A percentile compares a stretch with the other conserved stretches of the same genome.
Conservation (phyloP, 2,888 invertebrate species). For the Dynastes hyllus region DNA sequence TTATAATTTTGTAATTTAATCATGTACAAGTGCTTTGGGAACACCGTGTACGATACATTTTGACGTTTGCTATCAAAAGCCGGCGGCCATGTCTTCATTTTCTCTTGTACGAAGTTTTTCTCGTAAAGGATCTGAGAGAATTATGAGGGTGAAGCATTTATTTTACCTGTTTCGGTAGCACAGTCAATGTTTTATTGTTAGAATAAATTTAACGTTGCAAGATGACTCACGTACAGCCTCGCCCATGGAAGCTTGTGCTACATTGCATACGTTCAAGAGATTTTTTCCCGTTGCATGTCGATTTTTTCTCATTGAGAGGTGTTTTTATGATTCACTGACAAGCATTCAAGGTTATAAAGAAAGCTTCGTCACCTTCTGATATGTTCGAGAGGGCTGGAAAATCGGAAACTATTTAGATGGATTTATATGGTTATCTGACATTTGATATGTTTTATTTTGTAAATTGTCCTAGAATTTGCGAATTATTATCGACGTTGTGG, state of each 20-base stretch:
- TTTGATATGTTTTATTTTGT: conserved; percentile 60
- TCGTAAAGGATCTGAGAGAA: background rate
- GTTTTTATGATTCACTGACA: conserved; percentile 57
- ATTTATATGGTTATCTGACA: conserved; percentile 64
- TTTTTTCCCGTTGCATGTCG: conserved; percentile 40
- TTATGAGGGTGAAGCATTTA: background rate
- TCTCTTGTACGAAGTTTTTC: conserved; percentile 24
- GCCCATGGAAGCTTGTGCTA: conserved; percentile 54
- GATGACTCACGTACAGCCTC: conserved; percentile 54
- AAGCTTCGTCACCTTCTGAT: conserved; percentile 38
- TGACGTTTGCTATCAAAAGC: conserved; percentile 57
- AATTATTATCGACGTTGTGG: conserved; percentile 36
- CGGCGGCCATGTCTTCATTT: conserved; percentile 65
- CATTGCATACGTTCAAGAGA: conserved; percentile 24
- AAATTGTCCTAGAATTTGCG: conserved; percentile 46
- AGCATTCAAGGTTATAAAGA: conserved; percentile 55
- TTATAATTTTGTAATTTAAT: conserved; percentile 37
- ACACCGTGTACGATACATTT: conserved; percentile 34
- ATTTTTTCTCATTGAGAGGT: conserved; percentile 52
- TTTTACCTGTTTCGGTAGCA: conserved; percentile 11
- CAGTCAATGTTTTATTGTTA: conserved; percentile 26
- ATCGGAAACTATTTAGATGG: conserved; percentile 44
- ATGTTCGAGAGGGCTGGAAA: conserved; percentile 18
- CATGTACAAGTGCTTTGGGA: conserved; percentile 14
- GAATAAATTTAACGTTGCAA: conserved; percentile 10